Base-by-base conservation (phyloP, 1,140 invertebrate species). In the Hylaeus volcanicus region DNA sequence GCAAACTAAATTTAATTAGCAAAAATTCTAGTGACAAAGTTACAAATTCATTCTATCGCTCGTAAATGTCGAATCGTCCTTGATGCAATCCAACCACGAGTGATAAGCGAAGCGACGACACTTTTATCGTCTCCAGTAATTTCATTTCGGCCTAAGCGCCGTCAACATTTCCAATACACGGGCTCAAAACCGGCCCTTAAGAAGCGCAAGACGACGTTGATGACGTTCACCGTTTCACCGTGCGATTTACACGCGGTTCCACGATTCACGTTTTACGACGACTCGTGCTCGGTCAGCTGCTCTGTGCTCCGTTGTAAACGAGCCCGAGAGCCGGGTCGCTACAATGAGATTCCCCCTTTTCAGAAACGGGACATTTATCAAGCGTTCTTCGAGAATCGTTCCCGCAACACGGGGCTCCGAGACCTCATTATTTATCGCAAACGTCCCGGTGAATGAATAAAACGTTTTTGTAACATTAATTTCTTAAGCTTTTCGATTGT, bases 311-410 rank as follows among this genome's bases (percentile, higher is more conserved):
- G 39, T 53, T 64, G 60, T 45, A 73, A 79, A 79, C 60, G 60
- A 73, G 39, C 48, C n/a, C 51, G 26, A 48, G 37, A 60, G 48
- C 64, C 1, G 14, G 39, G 64, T n/a, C 1, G 41, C 53, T 69
- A 60, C 60, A 73, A 61, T 45, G 76, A 71, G 51, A 14, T 26
- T 64, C n/a, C 48, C n/a, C 58, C 11, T 73, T 79, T 73, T 64
- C 69, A 64, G 58, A 12, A 56, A 39, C 48, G 15, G 39, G 48
- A 39, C 76, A 73, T 79, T 79, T 79, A 73, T 73, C 75, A 61
- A 70, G 26, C 37, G 45, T 70, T 69, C 55, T 61, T 70, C 55
- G 75, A 51, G 74, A 77, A 61, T 77, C 65, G 37, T 60, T 72
- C 76, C 43, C 37, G 66, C 58, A 51, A 3, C 39, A 12, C 41